phyloP scores from a whole-genome alignment of 92 coral and sea anemone genomes.

The Zoanthus solanderi region DNA sequence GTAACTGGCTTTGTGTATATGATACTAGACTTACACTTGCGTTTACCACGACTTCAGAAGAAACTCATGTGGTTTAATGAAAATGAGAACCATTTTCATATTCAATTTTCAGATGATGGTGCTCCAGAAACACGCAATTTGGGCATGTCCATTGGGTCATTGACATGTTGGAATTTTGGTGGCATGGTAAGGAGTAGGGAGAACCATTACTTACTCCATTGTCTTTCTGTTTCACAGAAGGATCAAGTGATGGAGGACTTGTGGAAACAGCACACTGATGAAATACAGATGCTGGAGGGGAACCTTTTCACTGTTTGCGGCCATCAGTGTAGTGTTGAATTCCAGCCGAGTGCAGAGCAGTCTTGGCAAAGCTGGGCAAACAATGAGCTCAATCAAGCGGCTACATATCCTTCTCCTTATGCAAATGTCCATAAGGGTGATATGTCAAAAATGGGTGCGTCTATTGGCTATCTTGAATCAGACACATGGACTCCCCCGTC shows the following conservation, averaged over 20 bases:
- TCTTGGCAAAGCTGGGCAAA: neutral
- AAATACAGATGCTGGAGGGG: conserved; percentile 66
- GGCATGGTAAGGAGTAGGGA: conserved; percentile 65
- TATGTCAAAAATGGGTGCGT: neutral
- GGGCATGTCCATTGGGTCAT: conserved; percentile 45
- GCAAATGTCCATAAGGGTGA: too few species aligned
- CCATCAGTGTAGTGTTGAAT: conserved; percentile 70
- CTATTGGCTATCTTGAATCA: neutral
- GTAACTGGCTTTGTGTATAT: neutral
- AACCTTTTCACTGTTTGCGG: conserved; percentile 55
- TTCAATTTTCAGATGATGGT: conserved; percentile 1
- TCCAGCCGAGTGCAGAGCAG: conserved; percentile 74
- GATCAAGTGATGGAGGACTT: conserved; percentile 54
- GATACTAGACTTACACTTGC: conserved; percentile 35
- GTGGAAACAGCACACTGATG: conserved; percentile 73
- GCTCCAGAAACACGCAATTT: conserved; percentile 1
- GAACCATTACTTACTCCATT: conserved; percentile 65
- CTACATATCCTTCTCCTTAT: neutral
- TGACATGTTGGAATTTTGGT: conserved; percentile 72
- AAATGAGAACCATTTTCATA: conserved; percentile 23
- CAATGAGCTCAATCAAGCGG: neutral
- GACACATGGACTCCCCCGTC: conserved; percentile 17
- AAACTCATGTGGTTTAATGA: conserved; percentile 37
- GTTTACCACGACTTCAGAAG: conserved; percentile 22
- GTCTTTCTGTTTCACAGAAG: conserved; percentile 51